These are phyloP conservation scores for Listronotus bonariensis DNA, from an alignment of 1,140 invertebrate species.

Conservation along the genomic window DNA sequence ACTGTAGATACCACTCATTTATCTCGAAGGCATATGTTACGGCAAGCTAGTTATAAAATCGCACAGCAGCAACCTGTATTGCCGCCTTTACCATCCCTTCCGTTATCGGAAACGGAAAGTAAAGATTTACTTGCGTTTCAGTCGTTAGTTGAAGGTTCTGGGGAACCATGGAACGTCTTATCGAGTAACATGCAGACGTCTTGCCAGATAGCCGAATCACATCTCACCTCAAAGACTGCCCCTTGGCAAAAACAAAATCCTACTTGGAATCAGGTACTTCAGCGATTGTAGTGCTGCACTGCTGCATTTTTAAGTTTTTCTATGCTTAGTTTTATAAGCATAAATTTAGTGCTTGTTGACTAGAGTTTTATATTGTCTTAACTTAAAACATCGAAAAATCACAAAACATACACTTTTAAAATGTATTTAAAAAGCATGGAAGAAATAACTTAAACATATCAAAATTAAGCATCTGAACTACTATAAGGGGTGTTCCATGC, in stretches of 20 bases:
- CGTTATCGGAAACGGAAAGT: slow-evolving; percentile 62
- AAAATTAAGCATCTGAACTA: too few relatives aligned
- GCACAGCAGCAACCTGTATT: slow-evolving; percentile 72
- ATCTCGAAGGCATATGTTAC: slow-evolving; percentile 70
- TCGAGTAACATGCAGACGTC: slow-evolving; percentile 63
- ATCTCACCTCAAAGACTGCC: slow-evolving; percentile 22
- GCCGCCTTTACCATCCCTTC: slow-evolving; percentile 58
- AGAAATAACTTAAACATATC: too few relatives aligned
- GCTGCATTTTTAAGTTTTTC: slow-evolving; percentile 27
- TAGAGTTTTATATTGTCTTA: too few relatives aligned
- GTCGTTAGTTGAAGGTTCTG: slow-evolving; percentile 53
- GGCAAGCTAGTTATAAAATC: slow-evolving; percentile 80
- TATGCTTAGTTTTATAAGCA: slow-evolving; percentile 40
- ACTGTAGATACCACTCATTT: slow-evolving; percentile 51
- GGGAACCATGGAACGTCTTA: slow-evolving; percentile 63
- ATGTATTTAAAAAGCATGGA: too few relatives aligned
- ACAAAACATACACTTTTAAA: background rate
- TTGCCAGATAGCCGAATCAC: slow-evolving; percentile 64
- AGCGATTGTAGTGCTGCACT: slow-evolving; percentile 44
- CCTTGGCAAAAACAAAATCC: slow-evolving; percentile 50
- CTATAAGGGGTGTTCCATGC: too few relatives aligned
- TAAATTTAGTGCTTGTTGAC: slow-evolving; percentile 25
- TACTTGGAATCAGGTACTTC: slow-evolving; percentile 55
- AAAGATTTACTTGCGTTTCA: slow-evolving; percentile 66
- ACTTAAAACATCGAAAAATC: background rate